phyloP scores from a whole-genome alignment of 2,797 vertebrate species.

The Morus bassanus region DNA sequence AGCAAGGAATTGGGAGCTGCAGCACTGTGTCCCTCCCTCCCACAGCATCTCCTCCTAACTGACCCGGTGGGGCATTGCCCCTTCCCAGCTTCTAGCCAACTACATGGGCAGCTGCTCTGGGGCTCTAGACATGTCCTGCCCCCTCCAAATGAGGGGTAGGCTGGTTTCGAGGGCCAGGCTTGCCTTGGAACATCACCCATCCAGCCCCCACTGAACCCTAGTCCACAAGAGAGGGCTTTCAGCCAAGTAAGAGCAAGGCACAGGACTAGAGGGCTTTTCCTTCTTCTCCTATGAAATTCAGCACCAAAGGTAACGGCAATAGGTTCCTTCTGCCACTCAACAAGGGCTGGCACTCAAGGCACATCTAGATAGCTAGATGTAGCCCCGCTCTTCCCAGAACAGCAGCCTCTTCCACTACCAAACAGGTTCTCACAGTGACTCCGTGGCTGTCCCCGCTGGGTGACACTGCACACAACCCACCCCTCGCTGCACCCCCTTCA shows the following conservation, averaged over 20 bases:
- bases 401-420: neutral
- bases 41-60: neutral
- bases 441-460: neutral
- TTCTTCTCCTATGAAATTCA: neutral
- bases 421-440: neutral
- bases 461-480: neutral
- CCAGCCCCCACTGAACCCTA: neutral
- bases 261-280: neutral
- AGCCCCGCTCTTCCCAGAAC: neutral
- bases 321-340: neutral
- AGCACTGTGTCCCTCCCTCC: neutral
- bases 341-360: neutral
- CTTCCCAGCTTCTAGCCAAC: neutral
- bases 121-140: neutral
- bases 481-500: neutral
- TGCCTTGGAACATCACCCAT: neutral
- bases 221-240: neutral
- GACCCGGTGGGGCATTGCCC: accelerated
- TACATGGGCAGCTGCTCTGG: neutral
- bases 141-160: accelerated
- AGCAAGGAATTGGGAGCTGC: neutral
- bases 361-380: accelerated
- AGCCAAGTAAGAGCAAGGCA: neutral
- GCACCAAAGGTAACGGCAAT: neutral
- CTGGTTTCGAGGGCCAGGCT: neutral